These are phyloP conservation scores for Acrobasis repandana DNA, from an alignment of 2,888 invertebrate genomes.

Conservation along the genomic window DNA sequence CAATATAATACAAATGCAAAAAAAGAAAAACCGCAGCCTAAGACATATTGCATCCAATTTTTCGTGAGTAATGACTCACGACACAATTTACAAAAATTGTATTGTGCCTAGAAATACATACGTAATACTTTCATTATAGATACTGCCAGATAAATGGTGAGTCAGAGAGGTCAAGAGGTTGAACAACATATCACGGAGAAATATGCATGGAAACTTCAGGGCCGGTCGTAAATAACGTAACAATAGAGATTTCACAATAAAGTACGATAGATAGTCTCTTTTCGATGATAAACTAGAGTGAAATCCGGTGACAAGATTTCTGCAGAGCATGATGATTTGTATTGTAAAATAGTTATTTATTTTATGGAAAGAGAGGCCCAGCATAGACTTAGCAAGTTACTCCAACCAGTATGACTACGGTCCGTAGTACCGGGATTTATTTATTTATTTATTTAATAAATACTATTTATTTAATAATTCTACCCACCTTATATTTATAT, in stretches of 20 bases:
- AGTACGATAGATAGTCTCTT: neutral
- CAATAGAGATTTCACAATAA: constrained; percentile 7
- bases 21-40: neutral
- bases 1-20: too few species aligned
- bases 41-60: neutral
- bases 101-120: neutral
- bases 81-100: neutral
- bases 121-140: constrained; percentile 3
- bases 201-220: constrained; percentile 6
- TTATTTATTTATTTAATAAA: too few species aligned
- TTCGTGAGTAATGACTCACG: neutral
- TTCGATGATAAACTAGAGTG: neutral
- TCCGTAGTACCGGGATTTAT: too few species aligned
- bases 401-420: too few species aligned
- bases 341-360: too few species aligned
- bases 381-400: too few species aligned
- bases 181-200: constrained; percentile 11
- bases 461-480: too few species aligned
- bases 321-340: too few species aligned
- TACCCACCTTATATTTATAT: too few species aligned
- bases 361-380: too few species aligned
- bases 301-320: too few species aligned
- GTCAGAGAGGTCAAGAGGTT: constrained; percentile 7
- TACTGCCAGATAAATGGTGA: neutral
- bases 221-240: constrained; percentile 10